Evolutionary conservation across 2,797 vertebrate genomes (phyloP), one percentile per base, ranked within the genome.

Genomic region (Fringilla coelebs): DNA sequence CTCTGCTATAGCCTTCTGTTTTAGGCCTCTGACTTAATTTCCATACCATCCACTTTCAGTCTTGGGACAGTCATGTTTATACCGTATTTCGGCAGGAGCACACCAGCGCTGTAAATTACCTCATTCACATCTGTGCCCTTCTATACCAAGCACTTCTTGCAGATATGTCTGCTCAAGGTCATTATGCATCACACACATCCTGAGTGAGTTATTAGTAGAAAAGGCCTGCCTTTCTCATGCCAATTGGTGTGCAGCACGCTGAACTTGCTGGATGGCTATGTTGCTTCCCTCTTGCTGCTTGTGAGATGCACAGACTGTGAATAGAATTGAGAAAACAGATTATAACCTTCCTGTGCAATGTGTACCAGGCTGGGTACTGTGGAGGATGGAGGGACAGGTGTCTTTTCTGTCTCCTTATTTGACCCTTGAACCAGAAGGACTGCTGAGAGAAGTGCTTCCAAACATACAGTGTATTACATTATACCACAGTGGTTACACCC

Each of bases 361-460:
- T 26, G 9, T 54, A 34, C 9, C n/a, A 51, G 5, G 3, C 0
- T 36, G 31, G 7, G 11, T 60, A 46, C 2, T 1, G 1, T 29
- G 65, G 17, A 54, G 21, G 9, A 34, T 32, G 25, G 43, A 86
- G 9, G 5, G 5, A 4, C 19, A 40, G 65, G 32, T 2, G 18
- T 12, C 40, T 83, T 26, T 57, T 61, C 19, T 63, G n/a, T 41
- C 4, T 7, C 7, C 1, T 1, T 3, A 16, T 40, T 71, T 0
- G 0, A 29, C 38, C 7, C 29, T 92, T 63, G 19, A 63, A 48
- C 14, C 31, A 51, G 31, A 88, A 48, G 8, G 29, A 13, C 28
- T 58, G 24, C 36, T 38, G 17, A 58, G 24, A 57, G 17, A 38
- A 21, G 25, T 11, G 22, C 55, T 17, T 51, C 40, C 22, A 58